phyloP scores from a whole-genome alignment of 1,140 invertebrate species.

The Lepidurus couesii region DNA sequence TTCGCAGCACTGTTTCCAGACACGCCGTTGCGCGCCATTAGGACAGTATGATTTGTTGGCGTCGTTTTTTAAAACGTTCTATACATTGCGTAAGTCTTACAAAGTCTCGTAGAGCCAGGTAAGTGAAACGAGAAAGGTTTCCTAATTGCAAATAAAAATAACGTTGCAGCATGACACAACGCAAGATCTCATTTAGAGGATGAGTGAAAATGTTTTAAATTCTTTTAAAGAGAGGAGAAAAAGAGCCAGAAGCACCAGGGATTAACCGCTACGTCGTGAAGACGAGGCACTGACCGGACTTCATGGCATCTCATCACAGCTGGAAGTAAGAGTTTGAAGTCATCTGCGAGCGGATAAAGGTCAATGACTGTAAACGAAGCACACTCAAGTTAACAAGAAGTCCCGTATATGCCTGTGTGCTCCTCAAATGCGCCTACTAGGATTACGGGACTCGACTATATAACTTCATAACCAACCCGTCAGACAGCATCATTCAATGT shows the following conservation, averaged over 20 bases:
- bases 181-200: neutral
- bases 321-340: conserved; percentile 10
- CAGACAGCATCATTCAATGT: neutral
- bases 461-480: neutral
- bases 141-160: too few species aligned
- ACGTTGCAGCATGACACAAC: too few species aligned
- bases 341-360: neutral
- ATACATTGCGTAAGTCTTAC: too few species aligned
- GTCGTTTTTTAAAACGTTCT: too few species aligned
- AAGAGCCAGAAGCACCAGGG: neutral
- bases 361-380: conserved; percentile 9
- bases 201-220: neutral
- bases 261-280: conserved; percentile 9
- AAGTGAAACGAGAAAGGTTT: too few species aligned
- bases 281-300: conserved; percentile 6
- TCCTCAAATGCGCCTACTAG: neutral
- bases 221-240: neutral
- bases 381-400: neutral
- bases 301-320: conserved; percentile 5
- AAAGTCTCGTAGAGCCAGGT: too few species aligned
- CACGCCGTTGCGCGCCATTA: too few species aligned
- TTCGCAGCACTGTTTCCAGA: too few species aligned
- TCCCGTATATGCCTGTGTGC: neutral
- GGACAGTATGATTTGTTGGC: too few species aligned
- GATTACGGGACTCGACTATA: neutral